Evolutionary conservation across 2,113 vertebrate genomes (phyloP), one percentile per base, ranked within the genome.

Genomic region (Irena cyanogastra): DNA sequence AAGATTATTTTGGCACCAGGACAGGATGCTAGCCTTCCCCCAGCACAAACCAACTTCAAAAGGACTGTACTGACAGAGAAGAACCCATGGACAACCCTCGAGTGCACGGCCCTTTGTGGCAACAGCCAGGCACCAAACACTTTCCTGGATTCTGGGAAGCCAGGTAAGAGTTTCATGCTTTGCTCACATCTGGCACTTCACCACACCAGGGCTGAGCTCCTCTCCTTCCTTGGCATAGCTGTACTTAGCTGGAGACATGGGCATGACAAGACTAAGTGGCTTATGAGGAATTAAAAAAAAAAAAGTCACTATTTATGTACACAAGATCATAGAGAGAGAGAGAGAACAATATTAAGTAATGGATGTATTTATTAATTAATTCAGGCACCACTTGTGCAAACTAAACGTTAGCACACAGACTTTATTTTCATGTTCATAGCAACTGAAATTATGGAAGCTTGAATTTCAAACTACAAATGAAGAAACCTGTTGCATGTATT

Each of bases 21-120:
- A 90, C 86, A 96, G 80, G 86, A 89, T 87, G 52, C 81, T 81
- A 89, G 35, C 31, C 83, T 87, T 92, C 47, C 83, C 60, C 44
- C 63, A 74, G 66, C 56, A 90, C 52, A 93, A 86, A 74, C 15
- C 10, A 23, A 28, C 23, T 83, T 87, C 72, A 75, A 33, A 83
- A 75, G 42, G 21, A 31, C 33, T 47, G 39, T 39, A 21, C 7
- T 22, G n/a, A 72, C 1, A 3, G 50, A 59, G 44, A 63, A 70
- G 56, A 49, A 57, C n/a, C 41, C 4, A 3, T 33, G 41, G 57
- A 60, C 61, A 60, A 14, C 11, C 16, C 66, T 83, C 23, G 7
- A 17, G 21, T 44, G 24, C 23, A 15, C 8, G 16, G 59, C 14
- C 20, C 72, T 59, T 63, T 39, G 20, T 15, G 21, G 75, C 21